A percentile compares a stretch with the other conserved stretches of the same genome.
phyloP scores from a whole-genome alignment of 2,113 vertebrate species.

The Nasalis larvatus region DNA sequence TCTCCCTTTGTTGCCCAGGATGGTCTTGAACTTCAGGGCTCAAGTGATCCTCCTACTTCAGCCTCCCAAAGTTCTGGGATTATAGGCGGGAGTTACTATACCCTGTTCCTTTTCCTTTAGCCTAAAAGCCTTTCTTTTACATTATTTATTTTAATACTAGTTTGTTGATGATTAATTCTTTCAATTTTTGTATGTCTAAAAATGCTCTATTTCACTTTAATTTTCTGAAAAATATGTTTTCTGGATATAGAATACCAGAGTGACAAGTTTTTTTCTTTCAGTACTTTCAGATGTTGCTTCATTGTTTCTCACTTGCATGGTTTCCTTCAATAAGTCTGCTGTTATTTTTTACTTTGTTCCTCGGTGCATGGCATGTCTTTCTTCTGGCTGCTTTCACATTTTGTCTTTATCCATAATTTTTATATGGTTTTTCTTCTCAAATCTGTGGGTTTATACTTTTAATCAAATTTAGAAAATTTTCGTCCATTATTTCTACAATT shows the following conservation, averaged over 20 bases:
- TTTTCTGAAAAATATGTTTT: neutral
- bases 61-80: no score
- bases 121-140: neutral
- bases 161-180: neutral
- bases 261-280: neutral
- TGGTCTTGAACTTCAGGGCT: no score
- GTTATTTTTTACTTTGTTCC: neutral
- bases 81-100: no score
- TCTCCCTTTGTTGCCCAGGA: no score
- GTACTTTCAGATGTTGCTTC: neutral
- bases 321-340: neutral
- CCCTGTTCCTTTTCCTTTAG: neutral
- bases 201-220: neutral
- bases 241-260: neutral
- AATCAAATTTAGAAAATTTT: neutral
- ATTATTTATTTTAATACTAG: neutral
- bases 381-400: neutral
- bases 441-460: neutral
- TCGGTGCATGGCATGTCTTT: neutral
- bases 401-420: neutral
- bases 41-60: no score
- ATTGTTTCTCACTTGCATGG: neutral
- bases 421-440: neutral
- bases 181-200: neutral
- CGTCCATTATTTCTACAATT: neutral